Conservation (phyloP, 2,888 invertebrate species). For the Seira ritae region DNA sequence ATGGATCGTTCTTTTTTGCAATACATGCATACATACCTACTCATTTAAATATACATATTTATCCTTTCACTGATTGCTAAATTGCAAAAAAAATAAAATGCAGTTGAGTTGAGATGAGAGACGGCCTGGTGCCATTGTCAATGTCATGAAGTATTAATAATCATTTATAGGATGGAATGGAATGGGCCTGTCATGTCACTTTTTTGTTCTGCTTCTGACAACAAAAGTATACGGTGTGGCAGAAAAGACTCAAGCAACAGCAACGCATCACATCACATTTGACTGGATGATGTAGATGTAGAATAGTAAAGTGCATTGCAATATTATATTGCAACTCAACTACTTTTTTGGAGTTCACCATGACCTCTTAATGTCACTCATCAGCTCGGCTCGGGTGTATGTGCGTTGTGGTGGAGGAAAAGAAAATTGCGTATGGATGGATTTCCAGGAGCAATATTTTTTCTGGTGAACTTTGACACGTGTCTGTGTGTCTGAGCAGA, state of each 20-base stretch:
- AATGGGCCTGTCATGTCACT: slow-evolving; percentile 44
- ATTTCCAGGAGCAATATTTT: neutral
- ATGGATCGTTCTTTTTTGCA: no score
- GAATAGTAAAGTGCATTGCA: no score
- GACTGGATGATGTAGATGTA: no score
- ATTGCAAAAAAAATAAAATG: neutral
- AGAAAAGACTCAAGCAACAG: no score
- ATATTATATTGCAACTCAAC: neutral
- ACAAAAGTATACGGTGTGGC: slow-evolving; percentile 41
- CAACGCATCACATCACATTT: no score
- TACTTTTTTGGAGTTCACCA: slow-evolving; percentile 45
- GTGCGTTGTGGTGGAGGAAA: no score
- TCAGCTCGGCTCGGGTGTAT: slow-evolving; percentile 24
- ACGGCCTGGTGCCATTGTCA: slow-evolving; percentile 43
- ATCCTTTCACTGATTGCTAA: neutral
- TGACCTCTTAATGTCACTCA: slow-evolving; percentile 63
- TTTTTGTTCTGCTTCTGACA: slow-evolving; percentile 47
- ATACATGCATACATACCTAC: no score
- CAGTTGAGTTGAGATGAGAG: slow-evolving; percentile 13
- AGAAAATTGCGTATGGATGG: no score
- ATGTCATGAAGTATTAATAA: no score
- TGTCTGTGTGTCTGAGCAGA: slow-evolving; percentile 51
- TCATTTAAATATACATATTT: neutral
- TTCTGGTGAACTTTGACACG: slow-evolving; percentile 71
- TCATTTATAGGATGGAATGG: no score